Base-by-base conservation (phyloP, 2,888 invertebrate species). In the Eilema depressum region DNA sequence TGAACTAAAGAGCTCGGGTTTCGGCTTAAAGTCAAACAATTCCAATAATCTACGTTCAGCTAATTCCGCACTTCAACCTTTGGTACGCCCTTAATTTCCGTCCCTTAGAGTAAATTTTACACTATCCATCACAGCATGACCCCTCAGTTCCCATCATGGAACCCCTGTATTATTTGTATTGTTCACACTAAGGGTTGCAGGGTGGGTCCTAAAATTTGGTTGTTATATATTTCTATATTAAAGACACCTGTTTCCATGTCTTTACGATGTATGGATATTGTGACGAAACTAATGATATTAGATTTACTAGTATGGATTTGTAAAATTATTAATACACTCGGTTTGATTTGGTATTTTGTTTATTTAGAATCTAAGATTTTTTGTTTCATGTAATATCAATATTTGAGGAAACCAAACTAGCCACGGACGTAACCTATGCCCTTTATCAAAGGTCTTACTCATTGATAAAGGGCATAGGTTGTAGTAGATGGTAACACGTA, bases 11-110 rank as follows among this genome's bases (percentile, higher is more conserved):
- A 80, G 76, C 73, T 76, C 68, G 73, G 75, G 78, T 82, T 77
- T 79, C 66, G 69, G 80, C 76, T 82, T 86, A 86, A 86, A 88
- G 85, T 88, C 83, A 83, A 87, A 88, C 88, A 86, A 86, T 89
- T 86, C 85, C 85, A 88, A 89, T 89, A 89, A 89, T 88, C 88
- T 84, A 63, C 76, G 80, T 84, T 82, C 70, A 80, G 79, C 84
- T 89, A 86, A 89, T 85, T 85, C 83, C 83, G 76, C 78, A 81
- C 82, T 83, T 84, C 80, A 82, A 85, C 89, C 86, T 85, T 83
- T 76, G 77, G 81, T 77, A 74, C 73, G 76, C 76, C 83, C 82
- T 84, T 85, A 87, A 86, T 88, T 87, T 86, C 85, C 86, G 85
- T 84, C 88, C 84, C 82, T 81, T 66, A 80, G 57, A 84, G 85